phyloP scores from a whole-genome alignment of 1,140 invertebrate genomes.

The Harpegnathos saltator region DNA sequence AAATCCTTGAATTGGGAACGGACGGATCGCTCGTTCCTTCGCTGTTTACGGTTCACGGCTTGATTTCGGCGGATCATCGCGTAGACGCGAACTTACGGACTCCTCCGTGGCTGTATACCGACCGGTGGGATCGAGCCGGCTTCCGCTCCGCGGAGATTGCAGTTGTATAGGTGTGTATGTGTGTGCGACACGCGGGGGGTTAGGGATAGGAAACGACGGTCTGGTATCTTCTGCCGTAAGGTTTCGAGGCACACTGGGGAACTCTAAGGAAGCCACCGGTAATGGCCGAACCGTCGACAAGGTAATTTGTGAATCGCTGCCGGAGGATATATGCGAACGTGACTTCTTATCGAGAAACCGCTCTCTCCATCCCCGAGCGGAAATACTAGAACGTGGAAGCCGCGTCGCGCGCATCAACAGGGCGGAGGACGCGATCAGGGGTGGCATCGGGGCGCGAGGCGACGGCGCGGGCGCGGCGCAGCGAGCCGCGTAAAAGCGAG shows the following conservation, averaged over 20 bases:
- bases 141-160: conserved; percentile 53
- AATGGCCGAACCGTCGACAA: conserved; percentile 51
- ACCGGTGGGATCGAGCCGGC: conserved; percentile 28
- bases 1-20: too few species aligned
- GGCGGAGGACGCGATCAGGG: background rate
- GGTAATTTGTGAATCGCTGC: conserved; percentile 60
- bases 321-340: conserved; percentile 52
- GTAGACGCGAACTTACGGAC: conserved; percentile 43
- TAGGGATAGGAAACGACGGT: conserved; percentile 24
- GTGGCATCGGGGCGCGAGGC: background rate
- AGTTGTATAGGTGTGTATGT: background rate
- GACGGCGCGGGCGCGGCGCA: too few species aligned
- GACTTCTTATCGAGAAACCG: conserved; percentile 50
- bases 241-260: conserved; percentile 35
- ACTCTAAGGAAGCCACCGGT: conserved; percentile 49
- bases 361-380: conserved; percentile 17
- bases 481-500: too few species aligned
- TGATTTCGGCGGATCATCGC: conserved; percentile 1
- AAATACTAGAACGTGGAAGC: conserved; percentile 19
- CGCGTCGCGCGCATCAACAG: background rate
- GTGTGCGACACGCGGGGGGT: background rate
- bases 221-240: conserved; percentile 50
- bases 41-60: too few species aligned
- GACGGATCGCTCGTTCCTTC: too few species aligned
- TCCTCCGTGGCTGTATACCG: conserved; percentile 28